Base-by-base conservation (phyloP, 2,888 invertebrate genomes). In the Luperina nickerlii region DNA sequence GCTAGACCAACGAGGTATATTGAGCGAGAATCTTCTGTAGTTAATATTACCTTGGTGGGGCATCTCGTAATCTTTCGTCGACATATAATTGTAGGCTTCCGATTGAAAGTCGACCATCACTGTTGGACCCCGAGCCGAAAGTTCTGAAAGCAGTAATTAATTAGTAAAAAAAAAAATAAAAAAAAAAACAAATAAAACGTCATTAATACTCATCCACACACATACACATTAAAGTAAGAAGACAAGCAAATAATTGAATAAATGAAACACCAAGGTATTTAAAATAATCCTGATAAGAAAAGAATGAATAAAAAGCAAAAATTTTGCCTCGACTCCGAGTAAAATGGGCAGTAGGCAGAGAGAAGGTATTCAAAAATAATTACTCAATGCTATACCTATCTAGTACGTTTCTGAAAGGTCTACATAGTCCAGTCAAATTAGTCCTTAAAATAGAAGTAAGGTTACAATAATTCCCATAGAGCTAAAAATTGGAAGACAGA, bases 31-130 rank as follows among this genome's bases (percentile, higher is more conserved):
- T 27, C 48, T 18, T 48, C 1, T 62, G 0, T 18, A 42, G 9
- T 1, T 66, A 27, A 51, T 9, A 24, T 84, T 93, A 96, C 97
- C 95, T 95, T 65, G 97, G 97, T 3, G 97, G 97, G 18, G 96
- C 96, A 79, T 97, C 96, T 76, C 96, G 90, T 83, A 97, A 90
- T 84, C 97, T 93, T 89, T 96, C 95, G 11, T 96, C 95, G 32
- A 97, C 93, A 81, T 96, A 95, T 60, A 96, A 83, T 86, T 97
- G 96, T 24, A 97, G 90, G 86, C 97, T 97, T 78, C 96, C 96
- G n/a, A 96, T 93, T 8, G 97, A 97, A 20, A 96, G 85, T 60
- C 96, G 91, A 72, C 93, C 90, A 63, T 92, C 92, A 70, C 76
- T 85, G 68, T 90, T 90, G 18, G 92, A 78, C 60, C 89, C 86